Conservation (phyloP, 2,888 invertebrate genomes). For the Harmothoe impar region DNA sequence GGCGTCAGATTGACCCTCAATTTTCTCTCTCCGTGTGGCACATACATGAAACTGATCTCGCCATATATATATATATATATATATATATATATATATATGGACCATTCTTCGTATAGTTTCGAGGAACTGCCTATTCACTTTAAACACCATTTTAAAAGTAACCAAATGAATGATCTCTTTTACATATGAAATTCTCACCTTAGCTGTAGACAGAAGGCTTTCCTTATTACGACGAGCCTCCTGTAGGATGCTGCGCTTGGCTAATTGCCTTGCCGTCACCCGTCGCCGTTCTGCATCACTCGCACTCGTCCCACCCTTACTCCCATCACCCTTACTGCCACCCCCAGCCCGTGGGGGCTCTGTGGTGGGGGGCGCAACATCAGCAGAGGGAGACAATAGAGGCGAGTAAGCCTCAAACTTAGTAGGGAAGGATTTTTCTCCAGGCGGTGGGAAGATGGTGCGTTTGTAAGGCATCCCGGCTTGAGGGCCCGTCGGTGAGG, state of each 20-base stretch:
- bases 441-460: constrained; percentile 51
- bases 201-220: not conserved
- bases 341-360: not conserved
- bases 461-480: constrained; percentile 43
- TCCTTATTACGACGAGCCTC: constrained; percentile 9
- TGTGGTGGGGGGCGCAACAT: not conserved
- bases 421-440: not conserved
- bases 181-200: not conserved
- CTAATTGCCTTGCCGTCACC: not conserved
- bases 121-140: no score
- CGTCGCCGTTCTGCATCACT: not conserved
- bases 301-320: not conserved
- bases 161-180: no score
- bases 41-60: no score
- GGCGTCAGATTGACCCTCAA: no score
- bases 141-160: no score
- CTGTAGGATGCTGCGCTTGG: constrained; percentile 24
- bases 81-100: no score
- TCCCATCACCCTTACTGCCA: not conserved
- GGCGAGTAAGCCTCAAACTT: constrained; percentile 29
- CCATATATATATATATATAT: no score
- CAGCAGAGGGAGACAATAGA: not conserved
- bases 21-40: no score
- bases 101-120: no score
- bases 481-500: not conserved